phyloP scores from a whole-genome alignment of 2,888 invertebrate genomes.

The Globia sparganii region DNA sequence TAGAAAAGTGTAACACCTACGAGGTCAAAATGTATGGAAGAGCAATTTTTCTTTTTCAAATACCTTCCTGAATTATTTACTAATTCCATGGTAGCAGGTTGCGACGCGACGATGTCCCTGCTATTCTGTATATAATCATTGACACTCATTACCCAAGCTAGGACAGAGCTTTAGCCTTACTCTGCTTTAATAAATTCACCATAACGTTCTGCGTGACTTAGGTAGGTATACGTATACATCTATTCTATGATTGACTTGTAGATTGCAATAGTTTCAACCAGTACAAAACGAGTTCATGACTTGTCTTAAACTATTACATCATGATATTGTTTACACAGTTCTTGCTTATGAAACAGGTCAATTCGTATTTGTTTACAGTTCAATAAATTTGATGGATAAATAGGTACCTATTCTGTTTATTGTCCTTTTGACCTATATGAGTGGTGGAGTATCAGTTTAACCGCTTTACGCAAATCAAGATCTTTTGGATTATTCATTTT shows the following conservation, averaged over 20 bases:
- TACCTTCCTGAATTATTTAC: too few species aligned
- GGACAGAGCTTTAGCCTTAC: not conserved
- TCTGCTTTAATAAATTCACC: not conserved
- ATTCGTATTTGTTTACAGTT: constrained; percentile 46
- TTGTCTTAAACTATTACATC: constrained; percentile 30
- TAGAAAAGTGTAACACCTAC: too few species aligned
- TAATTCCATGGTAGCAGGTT: too few species aligned
- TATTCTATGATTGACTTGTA: constrained; percentile 39
- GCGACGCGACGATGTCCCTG: too few species aligned
- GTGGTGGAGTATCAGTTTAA: constrained; percentile 6
- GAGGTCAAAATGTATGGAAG: too few species aligned
- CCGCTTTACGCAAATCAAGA: not conserved
- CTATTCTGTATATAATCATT: not conserved
- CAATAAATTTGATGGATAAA: constrained; percentile 18
- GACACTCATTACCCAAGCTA: not conserved
- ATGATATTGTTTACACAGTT: constrained; percentile 19
- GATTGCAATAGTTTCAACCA: constrained; percentile 23
- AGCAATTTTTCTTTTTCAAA: too few species aligned
- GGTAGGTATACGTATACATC: not conserved
- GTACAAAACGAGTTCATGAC: constrained; percentile 39
- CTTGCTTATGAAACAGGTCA: constrained; percentile 36
- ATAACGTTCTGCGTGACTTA: not conserved
- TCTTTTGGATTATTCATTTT: not conserved
- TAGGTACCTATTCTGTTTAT: constrained; percentile 19
- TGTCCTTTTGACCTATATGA: constrained; percentile 22